These are phyloP conservation scores for Brachypteracias leptosomus DNA, from an alignment of 2,113 vertebrate species.

Conservation along the genomic window DNA sequence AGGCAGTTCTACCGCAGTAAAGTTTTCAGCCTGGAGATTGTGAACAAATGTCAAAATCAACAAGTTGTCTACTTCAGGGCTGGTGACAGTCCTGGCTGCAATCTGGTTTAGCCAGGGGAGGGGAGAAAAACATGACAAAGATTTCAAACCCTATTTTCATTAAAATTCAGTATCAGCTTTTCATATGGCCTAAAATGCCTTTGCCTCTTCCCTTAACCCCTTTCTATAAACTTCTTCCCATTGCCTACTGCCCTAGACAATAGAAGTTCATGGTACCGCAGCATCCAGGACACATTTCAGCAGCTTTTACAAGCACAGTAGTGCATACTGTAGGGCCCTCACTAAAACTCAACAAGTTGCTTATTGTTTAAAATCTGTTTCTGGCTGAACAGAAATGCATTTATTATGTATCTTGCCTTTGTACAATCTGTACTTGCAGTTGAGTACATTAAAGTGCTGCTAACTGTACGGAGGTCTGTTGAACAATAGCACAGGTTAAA, in stretches of 20 bases:
- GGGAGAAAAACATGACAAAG: neutral
- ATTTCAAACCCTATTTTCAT: neutral
- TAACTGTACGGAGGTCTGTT: neutral
- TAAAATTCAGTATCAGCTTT: neutral
- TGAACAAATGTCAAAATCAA: neutral
- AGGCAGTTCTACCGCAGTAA: neutral
- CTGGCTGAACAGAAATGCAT: neutral
- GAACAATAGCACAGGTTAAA: neutral
- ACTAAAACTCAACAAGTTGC: neutral
- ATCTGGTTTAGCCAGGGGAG: neutral
- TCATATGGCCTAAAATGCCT: neutral
- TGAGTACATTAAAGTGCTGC: neutral
- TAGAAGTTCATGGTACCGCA: neutral
- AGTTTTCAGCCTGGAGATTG: neutral
- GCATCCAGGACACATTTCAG: neutral
- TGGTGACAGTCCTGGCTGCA: neutral
- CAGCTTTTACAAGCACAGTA: neutral
- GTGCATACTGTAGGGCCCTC: neutral
- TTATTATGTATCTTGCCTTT: neutral
- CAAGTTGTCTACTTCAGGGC: neutral
- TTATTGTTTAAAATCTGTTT: neutral
- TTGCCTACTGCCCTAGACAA: neutral
- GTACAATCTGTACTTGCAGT: neutral
- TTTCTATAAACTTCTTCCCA: neutral
- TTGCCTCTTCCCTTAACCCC: neutral